These are phyloP conservation scores for Myocastor coypus DNA, from an alignment of 2,113 vertebrate genomes.

Conservation along the genomic window DNA sequence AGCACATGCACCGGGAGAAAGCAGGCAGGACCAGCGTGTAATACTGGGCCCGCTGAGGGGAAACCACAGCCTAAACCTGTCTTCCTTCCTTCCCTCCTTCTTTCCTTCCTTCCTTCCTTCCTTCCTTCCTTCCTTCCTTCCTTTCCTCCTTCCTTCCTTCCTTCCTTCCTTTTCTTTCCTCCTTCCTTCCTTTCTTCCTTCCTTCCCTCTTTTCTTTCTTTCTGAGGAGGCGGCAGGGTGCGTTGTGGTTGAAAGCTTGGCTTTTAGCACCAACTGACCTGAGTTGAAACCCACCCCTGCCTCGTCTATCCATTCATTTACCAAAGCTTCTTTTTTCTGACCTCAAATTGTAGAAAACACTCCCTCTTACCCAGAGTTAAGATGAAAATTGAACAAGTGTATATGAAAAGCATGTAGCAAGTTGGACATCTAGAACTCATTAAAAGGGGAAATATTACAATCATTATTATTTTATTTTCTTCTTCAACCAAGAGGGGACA, in stretches of 20 bases:
- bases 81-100: neutral
- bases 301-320: neutral
- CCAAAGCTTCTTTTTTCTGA: neutral
- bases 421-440: neutral
- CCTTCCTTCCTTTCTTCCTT: neutral
- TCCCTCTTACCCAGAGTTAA: neutral
- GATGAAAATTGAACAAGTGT: constrained; percentile 10
- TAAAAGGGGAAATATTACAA: neutral
- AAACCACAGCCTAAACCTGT: neutral
- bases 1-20: neutral
- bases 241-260: neutral
- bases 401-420: neutral
- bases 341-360: neutral
- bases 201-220: neutral
- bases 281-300: neutral
- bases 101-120: neutral
- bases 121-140: neutral
- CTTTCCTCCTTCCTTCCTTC: neutral
- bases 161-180: neutral
- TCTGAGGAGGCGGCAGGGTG: neutral
- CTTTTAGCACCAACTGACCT: neutral
- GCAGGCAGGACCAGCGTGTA: neutral
- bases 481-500: neutral
- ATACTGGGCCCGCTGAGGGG: fast-evolving
- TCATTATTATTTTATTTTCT: neutral